phyloP scores from a whole-genome alignment of 2,113 vertebrate species.

The Pelecanus crispus region DNA sequence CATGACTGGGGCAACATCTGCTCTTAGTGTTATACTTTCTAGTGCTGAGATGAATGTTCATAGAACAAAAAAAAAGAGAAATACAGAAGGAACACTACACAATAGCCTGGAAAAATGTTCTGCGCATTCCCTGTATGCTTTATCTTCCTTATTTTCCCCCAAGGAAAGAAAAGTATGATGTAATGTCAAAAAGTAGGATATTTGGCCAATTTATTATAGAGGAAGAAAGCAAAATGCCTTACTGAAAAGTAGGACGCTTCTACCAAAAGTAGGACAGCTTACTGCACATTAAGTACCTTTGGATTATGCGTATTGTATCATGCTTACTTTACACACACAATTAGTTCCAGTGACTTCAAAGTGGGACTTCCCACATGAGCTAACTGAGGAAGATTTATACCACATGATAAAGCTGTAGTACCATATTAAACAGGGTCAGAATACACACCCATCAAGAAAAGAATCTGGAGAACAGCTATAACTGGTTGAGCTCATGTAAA shows the following conservation, averaged over 20 bases:
- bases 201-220: neutral
- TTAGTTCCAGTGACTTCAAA: neutral
- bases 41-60: neutral
- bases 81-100: neutral
- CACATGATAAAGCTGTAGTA: neutral
- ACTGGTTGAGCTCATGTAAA: neutral
- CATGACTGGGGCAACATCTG: neutral
- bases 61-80: neutral
- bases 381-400: neutral
- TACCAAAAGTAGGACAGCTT: conserved; percentile 18
- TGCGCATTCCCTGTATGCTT: neutral
- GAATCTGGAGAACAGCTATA: neutral
- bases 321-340: neutral
- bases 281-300: neutral
- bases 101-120: neutral
- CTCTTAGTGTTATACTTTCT: neutral
- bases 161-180: neutral
- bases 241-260: conserved; percentile 11
- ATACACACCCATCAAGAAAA: neutral
- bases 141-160: neutral
- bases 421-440: neutral
- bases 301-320: neutral
- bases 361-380: neutral
- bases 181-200: neutral
- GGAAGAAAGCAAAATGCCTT: neutral